Percentiles rank a stretch among this genome's conserved stretches.
Conservation (phyloP, 1,140 invertebrate species). For the Himalopsyche phryganea region DNA sequence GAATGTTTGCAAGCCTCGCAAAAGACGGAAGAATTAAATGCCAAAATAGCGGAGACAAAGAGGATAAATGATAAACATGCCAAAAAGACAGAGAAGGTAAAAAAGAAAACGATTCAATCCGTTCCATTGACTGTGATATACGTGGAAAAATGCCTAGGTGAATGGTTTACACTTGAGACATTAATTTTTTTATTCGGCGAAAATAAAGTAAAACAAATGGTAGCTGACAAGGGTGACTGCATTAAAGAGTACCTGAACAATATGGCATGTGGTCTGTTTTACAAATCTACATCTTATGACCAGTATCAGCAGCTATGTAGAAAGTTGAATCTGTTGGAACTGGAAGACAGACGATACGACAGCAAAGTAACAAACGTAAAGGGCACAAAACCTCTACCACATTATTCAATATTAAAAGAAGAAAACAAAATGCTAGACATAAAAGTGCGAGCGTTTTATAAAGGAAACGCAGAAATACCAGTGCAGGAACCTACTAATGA, state of each 20-base stretch:
- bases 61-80: background rate
- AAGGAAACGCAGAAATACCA: slow-evolving; percentile 44
- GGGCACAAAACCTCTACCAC: slow-evolving; percentile 54
- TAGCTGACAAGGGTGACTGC: slow-evolving; percentile 52
- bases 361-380: slow-evolving; percentile 37
- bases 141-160: slow-evolving; percentile 54
- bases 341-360: slow-evolving; percentile 53
- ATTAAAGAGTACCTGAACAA: slow-evolving; percentile 54
- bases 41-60: background rate
- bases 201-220: slow-evolving; percentile 53
- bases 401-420: slow-evolving; percentile 55
- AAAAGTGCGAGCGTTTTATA: slow-evolving; percentile 55
- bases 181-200: slow-evolving; percentile 56
- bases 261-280: slow-evolving; percentile 43
- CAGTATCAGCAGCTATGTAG: slow-evolving; percentile 55
- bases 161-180: slow-evolving; percentile 60
- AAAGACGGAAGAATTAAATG: too few species aligned
- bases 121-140: slow-evolving; percentile 38
- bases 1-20: slow-evolving; percentile 9
- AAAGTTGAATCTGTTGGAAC: slow-evolving; percentile 54
- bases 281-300: slow-evolving; percentile 46
- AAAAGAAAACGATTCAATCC: background rate
- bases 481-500: slow-evolving; percentile 34
- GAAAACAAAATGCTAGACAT: slow-evolving; percentile 54
- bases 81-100: slow-evolving; percentile 1